phyloP scores from a whole-genome alignment of 2,888 invertebrate genomes.

The Hipparchia sbordonii region DNA sequence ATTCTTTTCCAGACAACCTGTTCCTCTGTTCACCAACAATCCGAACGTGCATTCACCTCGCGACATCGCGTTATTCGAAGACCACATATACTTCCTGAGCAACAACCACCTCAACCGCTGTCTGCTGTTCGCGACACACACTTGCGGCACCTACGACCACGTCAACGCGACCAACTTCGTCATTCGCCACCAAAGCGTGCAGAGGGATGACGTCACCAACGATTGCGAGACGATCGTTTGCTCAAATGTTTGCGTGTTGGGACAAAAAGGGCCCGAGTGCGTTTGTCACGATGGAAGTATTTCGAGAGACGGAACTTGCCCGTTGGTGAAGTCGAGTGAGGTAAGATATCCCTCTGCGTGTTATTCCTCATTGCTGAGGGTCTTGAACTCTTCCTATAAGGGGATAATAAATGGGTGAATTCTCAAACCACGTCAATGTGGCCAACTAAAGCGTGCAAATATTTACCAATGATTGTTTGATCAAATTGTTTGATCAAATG shows the following conservation, averaged over 20 bases:
- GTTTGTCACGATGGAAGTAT: slow-evolving; percentile 76
- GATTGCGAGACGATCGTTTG: slow-evolving; percentile 78
- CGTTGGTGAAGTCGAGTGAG: slow-evolving; percentile 41
- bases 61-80: slow-evolving; percentile 88
- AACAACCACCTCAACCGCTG: slow-evolving; percentile 84
- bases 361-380: neutral
- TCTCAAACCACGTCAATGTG: slow-evolving; percentile 64
- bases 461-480: too few species aligned
- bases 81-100: slow-evolving; percentile 88
- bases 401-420: slow-evolving; percentile 67
- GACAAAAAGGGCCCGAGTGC: slow-evolving; percentile 72
- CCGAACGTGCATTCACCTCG: slow-evolving; percentile 81
- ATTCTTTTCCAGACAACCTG: slow-evolving; percentile 56
- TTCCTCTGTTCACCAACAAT: slow-evolving; percentile 72
- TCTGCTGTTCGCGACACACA: slow-evolving; percentile 77
- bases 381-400: neutral
- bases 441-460: too few species aligned
- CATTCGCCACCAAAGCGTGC: slow-evolving; percentile 59
- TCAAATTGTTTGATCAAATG: slow-evolving; percentile 46
- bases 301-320: slow-evolving; percentile 51
- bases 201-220: slow-evolving; percentile 62
- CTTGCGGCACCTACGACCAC: slow-evolving; percentile 75
- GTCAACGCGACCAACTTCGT: slow-evolving; percentile 59
- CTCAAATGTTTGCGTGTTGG: slow-evolving; percentile 84
- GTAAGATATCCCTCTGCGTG: slow-evolving; percentile 46